Evolutionary conservation across 1,140 invertebrate species (phyloP), one percentile per base, ranked within the genome.

Genomic region (Pseudomyrmex dendroicus): DNA sequence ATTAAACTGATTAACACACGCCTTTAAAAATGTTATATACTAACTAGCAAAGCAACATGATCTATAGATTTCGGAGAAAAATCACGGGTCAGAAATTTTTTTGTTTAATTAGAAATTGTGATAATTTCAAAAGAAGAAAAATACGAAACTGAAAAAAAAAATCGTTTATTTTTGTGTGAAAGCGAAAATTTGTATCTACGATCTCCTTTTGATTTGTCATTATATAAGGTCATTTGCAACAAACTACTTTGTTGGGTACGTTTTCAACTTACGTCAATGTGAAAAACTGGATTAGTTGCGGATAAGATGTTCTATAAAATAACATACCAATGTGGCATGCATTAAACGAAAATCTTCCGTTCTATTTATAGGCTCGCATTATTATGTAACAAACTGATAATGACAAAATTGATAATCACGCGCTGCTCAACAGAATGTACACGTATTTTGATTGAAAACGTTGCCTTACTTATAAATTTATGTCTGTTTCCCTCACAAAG

Each of bases 301-400:
- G 92, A 94, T 94, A 94, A 94, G 93, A 94, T 90, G 91, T 94
- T 94, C 93, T 94, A 94, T 91, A 94, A 94, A 94, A 92, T 93
- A 94, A 94, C 91, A 94, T 91, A 94, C 93, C 88, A 94, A 74
- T 92, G 90, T 92, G 73, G 89, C 92, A 93, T 94, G 93, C 93
- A 91, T 94, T 93, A 92, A 92, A 89, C 64, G 22, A 80, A 70
- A 20, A 61, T 59, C 15, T 56, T 12, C 56, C 52, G 20, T 59
- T 70, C 54, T 50, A 72, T 50, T 59, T 70, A 59, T 70, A 70
- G 12, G 9, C 22, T 50, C 76, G 44, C 56, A 15, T 70, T 10
- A 48, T 59, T 80, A 80, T 8, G 46, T 46, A 72, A 72, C 44
- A 50, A 50, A 20, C n/a, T 15, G 20, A 70, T 70, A 35, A 13